Percentiles rank a stretch among this genome's conserved stretches.
These are phyloP conservation scores for Deilephila porcellus DNA, from an alignment of 2,888 invertebrate genomes.

Conservation along the genomic window DNA sequence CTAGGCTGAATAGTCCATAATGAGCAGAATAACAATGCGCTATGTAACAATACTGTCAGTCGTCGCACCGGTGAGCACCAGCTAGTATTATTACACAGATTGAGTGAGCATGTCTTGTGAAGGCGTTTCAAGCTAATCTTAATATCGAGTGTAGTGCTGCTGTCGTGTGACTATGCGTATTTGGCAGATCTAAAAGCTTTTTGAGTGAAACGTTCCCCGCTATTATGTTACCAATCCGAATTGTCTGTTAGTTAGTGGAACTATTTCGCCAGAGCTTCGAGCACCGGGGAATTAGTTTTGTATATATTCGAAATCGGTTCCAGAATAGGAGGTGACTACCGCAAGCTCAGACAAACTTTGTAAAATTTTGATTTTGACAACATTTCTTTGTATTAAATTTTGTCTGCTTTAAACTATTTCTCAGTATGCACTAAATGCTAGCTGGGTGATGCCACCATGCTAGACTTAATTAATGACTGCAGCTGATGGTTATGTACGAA, in stretches of 20 bases:
- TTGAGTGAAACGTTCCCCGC: constrained; percentile 62
- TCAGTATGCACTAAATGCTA: constrained; percentile 74
- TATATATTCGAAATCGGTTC: constrained; percentile 67
- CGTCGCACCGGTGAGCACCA: background rate
- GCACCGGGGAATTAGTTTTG: constrained; percentile 32
- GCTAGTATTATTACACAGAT: constrained; percentile 29
- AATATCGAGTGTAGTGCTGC: constrained; percentile 67
- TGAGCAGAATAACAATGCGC: constrained; percentile 50
- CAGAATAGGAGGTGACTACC: constrained; percentile 74
- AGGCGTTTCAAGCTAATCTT: constrained; percentile 69
- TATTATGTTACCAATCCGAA: constrained; percentile 77
- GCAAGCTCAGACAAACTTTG: constrained; percentile 62
- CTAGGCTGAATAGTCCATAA: constrained; percentile 48
- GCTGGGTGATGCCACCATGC: constrained; percentile 81
- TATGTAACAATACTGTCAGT: constrained; percentile 55
- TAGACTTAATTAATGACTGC: constrained; percentile 78
- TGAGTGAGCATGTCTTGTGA: constrained; percentile 63
- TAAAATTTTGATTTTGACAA: constrained; percentile 58
- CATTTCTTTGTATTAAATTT: constrained; percentile 46
- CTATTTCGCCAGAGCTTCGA: constrained; percentile 24
- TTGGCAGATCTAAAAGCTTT: constrained; percentile 77
- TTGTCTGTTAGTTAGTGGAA: constrained; percentile 35
- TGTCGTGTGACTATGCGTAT: constrained; percentile 73
- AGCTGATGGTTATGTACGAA: constrained; percentile 72
- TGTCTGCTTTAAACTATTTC: constrained; percentile 53